phyloP scores from a whole-genome alignment of 1,140 invertebrate genomes.

The Neuroterus valhalla region DNA sequence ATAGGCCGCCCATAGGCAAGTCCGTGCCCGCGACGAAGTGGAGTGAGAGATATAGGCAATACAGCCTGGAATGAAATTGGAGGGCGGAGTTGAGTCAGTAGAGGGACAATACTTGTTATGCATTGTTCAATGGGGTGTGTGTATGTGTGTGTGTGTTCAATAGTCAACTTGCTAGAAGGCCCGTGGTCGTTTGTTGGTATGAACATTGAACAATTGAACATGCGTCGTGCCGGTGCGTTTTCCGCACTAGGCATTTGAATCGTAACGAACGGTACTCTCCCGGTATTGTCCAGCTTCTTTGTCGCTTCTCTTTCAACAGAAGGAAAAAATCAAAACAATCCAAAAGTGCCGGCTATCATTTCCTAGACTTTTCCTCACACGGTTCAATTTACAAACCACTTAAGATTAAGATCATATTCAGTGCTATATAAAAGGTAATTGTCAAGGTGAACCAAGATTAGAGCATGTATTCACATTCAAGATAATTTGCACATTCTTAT shows the following conservation, averaged over 20 bases:
- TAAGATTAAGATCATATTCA: no score
- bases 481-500: no score
- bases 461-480: no score
- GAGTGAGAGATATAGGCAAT: slow-evolving; percentile 62
- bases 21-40: slow-evolving; percentile 12
- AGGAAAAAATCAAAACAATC: not conserved
- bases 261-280: slow-evolving; percentile 24
- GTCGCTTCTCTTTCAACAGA: slow-evolving; percentile 12
- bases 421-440: no score
- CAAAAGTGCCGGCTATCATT: not conserved
- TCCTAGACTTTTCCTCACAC: no score
- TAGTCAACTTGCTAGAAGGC: slow-evolving; percentile 43
- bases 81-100: slow-evolving; percentile 62
- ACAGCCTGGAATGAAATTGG: slow-evolving; percentile 58
- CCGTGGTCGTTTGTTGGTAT: slow-evolving; percentile 36
- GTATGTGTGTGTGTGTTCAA: slow-evolving; percentile 42
- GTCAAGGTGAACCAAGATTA: no score
- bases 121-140: slow-evolving; percentile 59
- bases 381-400: no score
- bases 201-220: not conserved
- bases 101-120: slow-evolving; percentile 67
- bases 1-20: not conserved
- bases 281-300: slow-evolving; percentile 23
- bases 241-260: slow-evolving; percentile 21
- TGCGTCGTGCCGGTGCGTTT: slow-evolving; percentile 9